phyloP scores from a whole-genome alignment of 2,113 vertebrate genomes.

The Leiothrix lutea region DNA sequence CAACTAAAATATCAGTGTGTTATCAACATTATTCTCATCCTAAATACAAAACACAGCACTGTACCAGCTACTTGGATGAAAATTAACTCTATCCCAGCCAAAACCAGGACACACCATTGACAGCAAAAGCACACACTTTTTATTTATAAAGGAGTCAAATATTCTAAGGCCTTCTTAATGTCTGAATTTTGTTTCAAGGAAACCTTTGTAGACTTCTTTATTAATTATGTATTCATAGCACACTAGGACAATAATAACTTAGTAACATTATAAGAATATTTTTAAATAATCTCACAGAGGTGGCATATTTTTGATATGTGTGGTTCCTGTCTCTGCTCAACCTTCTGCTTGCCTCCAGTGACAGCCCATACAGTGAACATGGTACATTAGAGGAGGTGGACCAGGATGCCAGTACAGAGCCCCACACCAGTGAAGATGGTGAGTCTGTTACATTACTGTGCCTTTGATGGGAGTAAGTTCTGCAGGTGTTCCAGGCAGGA shows the following conservation, averaged over 20 bases:
- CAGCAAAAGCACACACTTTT: not conserved
- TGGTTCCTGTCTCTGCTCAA: not conserved
- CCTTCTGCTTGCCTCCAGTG: slow-evolving; percentile 71
- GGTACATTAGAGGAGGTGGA: slow-evolving; percentile 93
- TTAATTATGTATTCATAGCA: not conserved
- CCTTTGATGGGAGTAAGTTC: not conserved
- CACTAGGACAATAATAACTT: not conserved
- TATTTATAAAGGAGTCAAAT: not conserved
- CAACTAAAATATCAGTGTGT: not conserved
- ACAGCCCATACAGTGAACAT: slow-evolving; percentile 95
- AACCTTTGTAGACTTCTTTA: not conserved
- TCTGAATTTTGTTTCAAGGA: not conserved
- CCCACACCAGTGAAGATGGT: slow-evolving; percentile 97
- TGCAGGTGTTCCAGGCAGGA: not conserved
- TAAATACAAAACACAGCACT: not conserved
- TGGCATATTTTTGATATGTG: not conserved
- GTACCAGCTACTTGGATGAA: not conserved
- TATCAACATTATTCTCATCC: not conserved
- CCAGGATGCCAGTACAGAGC: slow-evolving; percentile 88
- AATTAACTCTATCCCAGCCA: not conserved
- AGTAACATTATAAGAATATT: not conserved
- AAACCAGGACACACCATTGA: not conserved
- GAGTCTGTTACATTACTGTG: not conserved
- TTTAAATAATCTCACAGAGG: not conserved
- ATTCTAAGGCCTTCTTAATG: not conserved